Base-by-base conservation (phyloP, 37 sponge, comb jelly and placozoan species). In the Beroe forskalii region DNA sequence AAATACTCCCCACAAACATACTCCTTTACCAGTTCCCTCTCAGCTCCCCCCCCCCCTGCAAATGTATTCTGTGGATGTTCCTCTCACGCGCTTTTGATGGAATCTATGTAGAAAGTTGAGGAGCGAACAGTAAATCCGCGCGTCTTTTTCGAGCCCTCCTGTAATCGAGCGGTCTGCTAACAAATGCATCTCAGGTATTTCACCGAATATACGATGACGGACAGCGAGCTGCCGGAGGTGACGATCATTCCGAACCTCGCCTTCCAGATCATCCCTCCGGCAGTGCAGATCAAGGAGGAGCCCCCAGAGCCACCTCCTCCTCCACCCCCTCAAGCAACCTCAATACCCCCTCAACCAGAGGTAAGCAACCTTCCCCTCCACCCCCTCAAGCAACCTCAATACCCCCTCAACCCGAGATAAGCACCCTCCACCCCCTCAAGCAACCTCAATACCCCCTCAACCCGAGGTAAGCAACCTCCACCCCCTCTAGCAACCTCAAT, bases 181-280 rank as follows among this genome's bases (percentile, higher is more conserved):
- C n/a, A n/a, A n/a, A n/a, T n/a, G n/a, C n/a, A n/a, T n/a, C n/a
- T 3, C 55, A 80, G 86, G 31, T 80, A 80, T 27, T 80, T 44
- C 55, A 80, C 86, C 8, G 86, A 80, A 25, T 80, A 44, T 25
- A 41, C 55, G 55, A 80, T 80, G 86, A 43, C 48, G 20, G 86
- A 80, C 28, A 44, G 28, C 44, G 86, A 80, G 28, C 48, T 80
- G 3, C 86, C 86, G 3, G 86, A 80, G 40, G 86, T 80, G 27
- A 80, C 86, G 55, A 80, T 80, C 24, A 80, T 80, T 20, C 86
- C 86, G 30, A 80, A 80, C 86, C 48, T 80, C 25, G 40, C 86
- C n/a, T 80, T 80, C 86, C 86, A 80, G 86, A 80, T 80, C 25
- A 80, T 80, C n/a, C 86, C 86, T 38, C 86, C 86, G 19, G 86